These are phyloP conservation scores for Drosophila elegans DNA, from an alignment of 1,140 invertebrate species.

Conservation along the genomic window DNA sequence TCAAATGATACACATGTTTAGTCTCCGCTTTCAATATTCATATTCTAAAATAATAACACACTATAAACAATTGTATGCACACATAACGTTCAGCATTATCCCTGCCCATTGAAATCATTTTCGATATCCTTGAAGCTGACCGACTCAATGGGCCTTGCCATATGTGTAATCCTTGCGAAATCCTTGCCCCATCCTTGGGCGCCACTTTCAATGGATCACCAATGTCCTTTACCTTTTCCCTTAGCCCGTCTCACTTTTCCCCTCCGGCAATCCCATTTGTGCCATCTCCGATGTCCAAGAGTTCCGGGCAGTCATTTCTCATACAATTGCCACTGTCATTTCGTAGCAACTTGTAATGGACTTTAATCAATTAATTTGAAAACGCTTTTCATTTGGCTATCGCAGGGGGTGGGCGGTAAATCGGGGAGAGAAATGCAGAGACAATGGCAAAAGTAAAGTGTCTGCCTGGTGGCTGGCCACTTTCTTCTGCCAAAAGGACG, in stretches of 20 bases:
- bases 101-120: too few species aligned
- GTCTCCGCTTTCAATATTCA: too few species aligned
- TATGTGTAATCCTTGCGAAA: conserved; percentile 37
- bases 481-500: conserved; percentile 58
- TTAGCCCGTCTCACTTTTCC: not conserved
- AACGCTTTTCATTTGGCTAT: conserved; percentile 78
- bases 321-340: conserved; percentile 82
- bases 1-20: too few species aligned
- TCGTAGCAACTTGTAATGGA: conserved; percentile 79
- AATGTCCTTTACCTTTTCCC: not conserved
- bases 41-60: too few species aligned
- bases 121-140: not conserved
- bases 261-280: conserved; percentile 10
- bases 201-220: conserved; percentile 3
- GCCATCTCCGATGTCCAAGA: conserved; percentile 19
- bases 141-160: conserved; percentile 64
- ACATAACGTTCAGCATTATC: too few species aligned
- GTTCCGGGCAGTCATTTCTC: conserved; percentile 71
- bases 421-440: not conserved
- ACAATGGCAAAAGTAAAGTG: conserved; percentile 65
- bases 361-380: conserved; percentile 84
- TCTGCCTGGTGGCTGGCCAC: conserved; percentile 59
- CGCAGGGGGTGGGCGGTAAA: not conserved
- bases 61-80: too few species aligned
- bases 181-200: not conserved